Conservation (phyloP, 2,888 invertebrate genomes). For the Chironomus riparius region DNA sequence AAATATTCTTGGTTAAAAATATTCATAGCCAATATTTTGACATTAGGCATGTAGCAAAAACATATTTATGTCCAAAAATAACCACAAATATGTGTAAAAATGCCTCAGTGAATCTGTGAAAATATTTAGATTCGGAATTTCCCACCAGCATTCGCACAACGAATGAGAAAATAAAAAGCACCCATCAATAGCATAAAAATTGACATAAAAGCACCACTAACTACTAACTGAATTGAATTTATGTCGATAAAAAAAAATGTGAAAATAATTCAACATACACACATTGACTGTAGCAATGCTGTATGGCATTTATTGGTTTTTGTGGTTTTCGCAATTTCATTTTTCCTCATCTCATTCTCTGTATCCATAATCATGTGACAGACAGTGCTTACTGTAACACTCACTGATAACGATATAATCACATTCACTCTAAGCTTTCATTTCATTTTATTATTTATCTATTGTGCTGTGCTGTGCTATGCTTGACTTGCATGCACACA, state of each 20-base stretch:
- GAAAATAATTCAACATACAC: neutral
- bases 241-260: neutral
- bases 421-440: neutral
- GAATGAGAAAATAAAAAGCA: too few relatives aligned
- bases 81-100: too few relatives aligned
- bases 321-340: neutral
- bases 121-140: too few relatives aligned
- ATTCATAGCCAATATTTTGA: too few relatives aligned
- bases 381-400: neutral
- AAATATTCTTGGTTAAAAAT: too few relatives aligned
- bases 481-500: neutral
- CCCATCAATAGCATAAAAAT: too few relatives aligned
- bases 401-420: slow-evolving; percentile 6
- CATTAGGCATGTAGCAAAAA: too few relatives aligned
- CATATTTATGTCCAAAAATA: too few relatives aligned
- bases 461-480: neutral
- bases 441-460: neutral
- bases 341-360: too few relatives aligned
- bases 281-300: neutral
- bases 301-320: neutral
- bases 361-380: neutral
- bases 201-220: too few relatives aligned
- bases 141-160: too few relatives aligned
- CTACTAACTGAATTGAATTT: neutral
- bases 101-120: too few relatives aligned